phyloP scores from a whole-genome alignment of 2,797 vertebrate species.

The Onychomys leucogaster region DNA sequence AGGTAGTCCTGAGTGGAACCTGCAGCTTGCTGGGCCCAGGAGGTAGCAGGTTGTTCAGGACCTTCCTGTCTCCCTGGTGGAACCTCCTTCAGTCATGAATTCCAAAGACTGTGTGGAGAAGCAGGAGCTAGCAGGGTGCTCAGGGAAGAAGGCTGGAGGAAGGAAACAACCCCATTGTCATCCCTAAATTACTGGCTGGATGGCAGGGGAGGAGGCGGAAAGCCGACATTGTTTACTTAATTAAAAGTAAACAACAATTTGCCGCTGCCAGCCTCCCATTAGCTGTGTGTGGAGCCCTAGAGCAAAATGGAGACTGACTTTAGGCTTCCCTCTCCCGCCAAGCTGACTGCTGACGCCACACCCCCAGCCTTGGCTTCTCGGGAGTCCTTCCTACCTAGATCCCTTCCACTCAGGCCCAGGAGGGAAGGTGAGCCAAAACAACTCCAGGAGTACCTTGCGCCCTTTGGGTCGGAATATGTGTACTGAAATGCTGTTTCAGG shows the following conservation, averaged over 20 bases:
- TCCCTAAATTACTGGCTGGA: constrained; percentile 85
- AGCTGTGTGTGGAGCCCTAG: constrained; percentile 76
- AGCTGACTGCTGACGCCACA: constrained; percentile 49
- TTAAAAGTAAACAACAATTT: constrained; percentile 89
- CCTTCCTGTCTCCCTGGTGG: background rate
- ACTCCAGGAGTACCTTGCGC: background rate
- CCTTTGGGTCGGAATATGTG: background rate
- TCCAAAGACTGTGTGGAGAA: background rate
- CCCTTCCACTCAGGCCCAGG: background rate
- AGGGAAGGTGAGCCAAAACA: background rate
- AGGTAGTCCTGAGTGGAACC: background rate
- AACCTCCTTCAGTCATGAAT: background rate
- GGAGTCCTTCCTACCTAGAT: background rate
- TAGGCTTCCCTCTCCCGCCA: constrained; percentile 62
- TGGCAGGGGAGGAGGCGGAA: constrained; percentile 84
- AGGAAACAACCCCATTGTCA: constrained; percentile 82
- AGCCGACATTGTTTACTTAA: constrained; percentile 87
- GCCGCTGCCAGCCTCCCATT: constrained; percentile 87
- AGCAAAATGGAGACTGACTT: constrained; percentile 71
- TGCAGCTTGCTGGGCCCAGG: background rate
- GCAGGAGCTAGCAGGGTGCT: constrained; percentile 59
- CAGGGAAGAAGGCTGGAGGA: constrained; percentile 72
- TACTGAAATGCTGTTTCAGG: background rate
- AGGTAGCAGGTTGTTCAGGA: background rate
- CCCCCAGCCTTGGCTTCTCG: background rate